These are phyloP conservation scores for Tortrix viridana DNA, from an alignment of 2,888 invertebrate species.

Conservation along the genomic window DNA sequence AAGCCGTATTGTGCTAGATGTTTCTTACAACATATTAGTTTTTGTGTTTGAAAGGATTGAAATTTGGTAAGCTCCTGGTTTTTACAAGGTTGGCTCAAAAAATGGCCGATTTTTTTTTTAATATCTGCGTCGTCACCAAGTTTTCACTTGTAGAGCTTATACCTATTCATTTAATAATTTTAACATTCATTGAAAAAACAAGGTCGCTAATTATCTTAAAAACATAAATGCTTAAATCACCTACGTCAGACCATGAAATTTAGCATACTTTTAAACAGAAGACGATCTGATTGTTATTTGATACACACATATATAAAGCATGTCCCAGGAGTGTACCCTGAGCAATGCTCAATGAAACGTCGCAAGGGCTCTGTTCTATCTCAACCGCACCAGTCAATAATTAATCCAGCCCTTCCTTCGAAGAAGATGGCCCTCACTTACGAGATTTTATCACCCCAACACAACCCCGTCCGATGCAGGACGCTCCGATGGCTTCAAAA, in stretches of 20 bases:
- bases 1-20: slow-evolving; percentile 38
- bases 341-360: slow-evolving; percentile 38
- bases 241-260: too few relatives aligned
- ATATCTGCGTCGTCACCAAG: background rate
- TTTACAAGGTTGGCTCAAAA: slow-evolving; percentile 12
- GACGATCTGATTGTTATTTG: background rate
- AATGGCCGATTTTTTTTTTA: background rate
- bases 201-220: too few relatives aligned
- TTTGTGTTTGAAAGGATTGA: slow-evolving; percentile 35
- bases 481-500: slow-evolving; percentile 78
- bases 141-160: too few relatives aligned
- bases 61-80: slow-evolving; percentile 25
- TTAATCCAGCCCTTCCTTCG: slow-evolving; percentile 64
- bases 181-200: too few relatives aligned
- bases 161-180: too few relatives aligned
- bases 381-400: slow-evolving; percentile 54
- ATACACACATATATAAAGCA: background rate
- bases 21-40: slow-evolving; percentile 22
- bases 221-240: too few relatives aligned
- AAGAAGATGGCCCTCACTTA: slow-evolving; percentile 52
- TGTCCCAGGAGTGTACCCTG: background rate
- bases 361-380: slow-evolving; percentile 37
- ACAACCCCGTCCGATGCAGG: slow-evolving; percentile 70
- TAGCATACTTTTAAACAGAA: background rate
- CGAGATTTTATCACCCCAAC: slow-evolving; percentile 79